Evolutionary conservation across 2,113 vertebrate species (phyloP), one percentile per base, ranked within the genome.

Genomic region (Promerops cafer): DNA sequence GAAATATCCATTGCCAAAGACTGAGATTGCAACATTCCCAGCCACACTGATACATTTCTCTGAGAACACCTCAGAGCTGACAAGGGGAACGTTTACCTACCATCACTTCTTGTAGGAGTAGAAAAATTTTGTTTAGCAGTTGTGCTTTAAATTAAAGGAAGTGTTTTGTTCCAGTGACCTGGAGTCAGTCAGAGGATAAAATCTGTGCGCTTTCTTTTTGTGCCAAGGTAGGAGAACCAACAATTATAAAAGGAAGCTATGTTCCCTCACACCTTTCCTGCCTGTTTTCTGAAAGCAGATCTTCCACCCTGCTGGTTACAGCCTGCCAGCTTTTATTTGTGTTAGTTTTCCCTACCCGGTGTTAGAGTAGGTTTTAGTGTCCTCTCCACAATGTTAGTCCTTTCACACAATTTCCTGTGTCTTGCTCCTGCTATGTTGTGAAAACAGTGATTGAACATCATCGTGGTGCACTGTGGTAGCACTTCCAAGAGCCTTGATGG

Each of bases 251-350:
- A 89, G 94, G 94, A 97, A 97, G 85, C 44, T 91, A n/a, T 77
- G 85, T 78, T 95, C 88, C 75, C 85, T 96, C 91, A 93, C 87
- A 91, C 93, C 85, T 97, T 97, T 96, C 96, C 93, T 94, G 95
- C 64, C 76, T 95, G 22, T 74, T 94, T 95, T 93, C 82, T 96
- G 94, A 83, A 96, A 81, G 82, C 68, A 88, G 79, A 63, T 59
- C 70, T 91, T 93, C 74, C 63, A 87, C 82, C 54, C 81, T 79
- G 78, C 61, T 83, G 22, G 21, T 59, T 90, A 61, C 63, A 80
- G 75, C 63, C 79, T 78, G 85, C 13, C 76, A 78, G 49, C 47
- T 94, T 87, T 92, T 92, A 54, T 83, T 86, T 90, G 22, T 66
- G 40, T 56, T 77, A 44, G 24, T 81, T 95, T 94, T 47, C 53